These are phyloP conservation scores for Sinotaia quadrata DNA, from an alignment of 2,888 invertebrate genomes.

Conservation along the genomic window DNA sequence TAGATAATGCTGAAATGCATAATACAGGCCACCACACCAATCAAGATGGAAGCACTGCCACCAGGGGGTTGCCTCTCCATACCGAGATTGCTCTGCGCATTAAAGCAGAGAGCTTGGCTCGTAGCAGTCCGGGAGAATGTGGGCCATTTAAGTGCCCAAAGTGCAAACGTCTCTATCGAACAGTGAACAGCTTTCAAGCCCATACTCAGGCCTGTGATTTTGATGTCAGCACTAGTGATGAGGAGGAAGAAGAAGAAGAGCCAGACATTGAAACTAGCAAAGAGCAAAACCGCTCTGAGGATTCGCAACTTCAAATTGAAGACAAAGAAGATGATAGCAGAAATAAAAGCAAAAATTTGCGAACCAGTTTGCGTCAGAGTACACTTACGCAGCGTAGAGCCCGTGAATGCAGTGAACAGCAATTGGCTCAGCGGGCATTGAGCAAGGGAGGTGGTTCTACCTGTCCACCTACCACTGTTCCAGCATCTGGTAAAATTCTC, in stretches of 20 bases:
- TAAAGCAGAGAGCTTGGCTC: slow-evolving; percentile 69
- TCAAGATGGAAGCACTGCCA: neutral
- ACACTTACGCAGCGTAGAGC: slow-evolving; percentile 39
- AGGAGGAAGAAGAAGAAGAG: slow-evolving; percentile 50
- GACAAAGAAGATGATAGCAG: slow-evolving; percentile 19
- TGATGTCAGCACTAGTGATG: slow-evolving; percentile 71
- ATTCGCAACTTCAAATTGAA: slow-evolving; percentile 1
- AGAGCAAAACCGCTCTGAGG: neutral
- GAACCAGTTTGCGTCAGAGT: slow-evolving; percentile 33
- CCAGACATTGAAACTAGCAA: neutral
- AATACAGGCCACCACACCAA: neutral
- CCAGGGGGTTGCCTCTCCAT: slow-evolving; percentile 53
- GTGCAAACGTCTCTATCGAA: slow-evolving; percentile 80
- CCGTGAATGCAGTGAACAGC: slow-evolving; percentile 22
- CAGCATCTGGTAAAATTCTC: slow-evolving; percentile 16
- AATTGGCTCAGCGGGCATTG: slow-evolving; percentile 14
- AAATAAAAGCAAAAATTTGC: slow-evolving; percentile 30
- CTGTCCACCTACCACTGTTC: neutral
- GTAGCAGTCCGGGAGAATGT: slow-evolving; percentile 63
- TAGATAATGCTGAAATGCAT: neutral
- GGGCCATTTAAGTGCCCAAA: slow-evolving; percentile 86
- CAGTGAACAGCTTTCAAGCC: slow-evolving; percentile 68
- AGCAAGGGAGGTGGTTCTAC: neutral
- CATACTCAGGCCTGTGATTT: slow-evolving; percentile 71
- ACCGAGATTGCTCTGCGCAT: slow-evolving; percentile 75